Conservation (phyloP, 2,888 invertebrate genomes). For the Ichneumoninae sp. region DNA sequence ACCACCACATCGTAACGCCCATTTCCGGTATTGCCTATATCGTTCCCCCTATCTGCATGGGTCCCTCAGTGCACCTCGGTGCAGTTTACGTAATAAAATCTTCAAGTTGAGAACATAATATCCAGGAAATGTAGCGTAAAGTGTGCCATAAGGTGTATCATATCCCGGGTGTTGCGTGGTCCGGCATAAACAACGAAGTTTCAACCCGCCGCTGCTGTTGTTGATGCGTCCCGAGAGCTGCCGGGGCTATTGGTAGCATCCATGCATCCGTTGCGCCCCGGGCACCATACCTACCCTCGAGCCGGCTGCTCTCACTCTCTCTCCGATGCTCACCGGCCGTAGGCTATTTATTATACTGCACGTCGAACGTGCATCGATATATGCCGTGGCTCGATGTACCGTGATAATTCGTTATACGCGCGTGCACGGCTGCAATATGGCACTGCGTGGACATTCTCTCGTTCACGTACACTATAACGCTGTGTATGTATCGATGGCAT, state of each 20-base stretch:
- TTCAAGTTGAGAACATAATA: constrained; percentile 47
- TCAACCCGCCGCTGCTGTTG: constrained; percentile 40
- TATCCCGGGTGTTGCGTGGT: constrained; percentile 55
- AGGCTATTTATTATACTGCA: constrained; percentile 74
- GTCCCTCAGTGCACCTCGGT: background rate
- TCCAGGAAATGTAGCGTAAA: constrained; percentile 70
- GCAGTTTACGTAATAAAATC: constrained; percentile 20
- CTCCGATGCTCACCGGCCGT: constrained; percentile 47
- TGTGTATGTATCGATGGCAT: background rate
- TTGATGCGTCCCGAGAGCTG: constrained; percentile 53
- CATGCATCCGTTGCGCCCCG: constrained; percentile 41
- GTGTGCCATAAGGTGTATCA: constrained; percentile 66
- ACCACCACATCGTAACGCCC: too few species aligned
- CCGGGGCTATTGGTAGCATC: constrained; percentile 50
- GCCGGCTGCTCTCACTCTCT: constrained; percentile 24
- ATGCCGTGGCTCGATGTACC: constrained; percentile 71
- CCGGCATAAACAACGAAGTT: constrained; percentile 43
- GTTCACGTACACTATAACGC: background rate
- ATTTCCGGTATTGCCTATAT: too few species aligned
- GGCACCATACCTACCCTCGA: constrained; percentile 38
- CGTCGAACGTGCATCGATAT: constrained; percentile 64
- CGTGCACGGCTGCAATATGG: constrained; percentile 71
- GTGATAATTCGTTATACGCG: constrained; percentile 75
- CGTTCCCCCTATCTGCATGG: background rate
- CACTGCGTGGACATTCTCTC: constrained; percentile 43